A percentile compares a stretch with the other conserved stretches of the same genome.
Evolutionary conservation across 2,888 invertebrate genomes (phyloP).

Genomic region (Arctia plantaginis): DNA sequence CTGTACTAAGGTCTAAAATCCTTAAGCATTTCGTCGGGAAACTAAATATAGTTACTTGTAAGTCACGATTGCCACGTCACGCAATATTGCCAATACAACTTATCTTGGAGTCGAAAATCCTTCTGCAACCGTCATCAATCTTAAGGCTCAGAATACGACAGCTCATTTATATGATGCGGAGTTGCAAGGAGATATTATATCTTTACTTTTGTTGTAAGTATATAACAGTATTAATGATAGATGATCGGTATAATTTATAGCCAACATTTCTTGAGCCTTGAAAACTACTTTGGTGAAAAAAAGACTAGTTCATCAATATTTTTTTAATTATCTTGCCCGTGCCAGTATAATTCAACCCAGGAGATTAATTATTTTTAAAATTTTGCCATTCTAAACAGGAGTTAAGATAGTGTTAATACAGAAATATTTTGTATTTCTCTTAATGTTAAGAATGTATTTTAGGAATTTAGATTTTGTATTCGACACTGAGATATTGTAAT

Average conservation of each 20-base stretch:
- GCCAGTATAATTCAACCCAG: not conserved
- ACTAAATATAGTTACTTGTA: slow-evolving; percentile 61
- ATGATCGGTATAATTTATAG: not conserved
- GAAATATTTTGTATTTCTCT: not conserved
- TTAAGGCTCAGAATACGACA: slow-evolving; percentile 59
- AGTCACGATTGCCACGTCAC: slow-evolving; percentile 59
- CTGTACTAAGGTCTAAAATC: slow-evolving; percentile 59
- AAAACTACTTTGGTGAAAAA: not conserved
- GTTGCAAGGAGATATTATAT: slow-evolving; percentile 37
- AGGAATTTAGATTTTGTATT: not conserved
- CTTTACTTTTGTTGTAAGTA: not conserved
- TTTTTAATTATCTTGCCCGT: not conserved
- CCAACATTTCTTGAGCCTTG: not conserved
- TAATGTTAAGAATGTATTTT: not conserved
- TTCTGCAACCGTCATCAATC: slow-evolving; percentile 72
- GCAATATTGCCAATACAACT: slow-evolving; percentile 71
- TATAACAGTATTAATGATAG: not conserved
- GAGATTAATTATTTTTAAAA: not conserved
- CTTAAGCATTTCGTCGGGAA: slow-evolving; percentile 56
- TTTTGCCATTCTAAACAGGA: not conserved
- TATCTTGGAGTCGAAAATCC: slow-evolving; percentile 69
- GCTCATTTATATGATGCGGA: slow-evolving; percentile 50
- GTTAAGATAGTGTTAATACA: not conserved
- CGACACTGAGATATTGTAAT: not conserved
- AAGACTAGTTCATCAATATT: not conserved